Percentiles rank a stretch among this genome's conserved stretches.
These are phyloP conservation scores for Girardinichthys multiradiatus DNA, from an alignment of 2,113 vertebrate genomes.

Conservation along the genomic window DNA sequence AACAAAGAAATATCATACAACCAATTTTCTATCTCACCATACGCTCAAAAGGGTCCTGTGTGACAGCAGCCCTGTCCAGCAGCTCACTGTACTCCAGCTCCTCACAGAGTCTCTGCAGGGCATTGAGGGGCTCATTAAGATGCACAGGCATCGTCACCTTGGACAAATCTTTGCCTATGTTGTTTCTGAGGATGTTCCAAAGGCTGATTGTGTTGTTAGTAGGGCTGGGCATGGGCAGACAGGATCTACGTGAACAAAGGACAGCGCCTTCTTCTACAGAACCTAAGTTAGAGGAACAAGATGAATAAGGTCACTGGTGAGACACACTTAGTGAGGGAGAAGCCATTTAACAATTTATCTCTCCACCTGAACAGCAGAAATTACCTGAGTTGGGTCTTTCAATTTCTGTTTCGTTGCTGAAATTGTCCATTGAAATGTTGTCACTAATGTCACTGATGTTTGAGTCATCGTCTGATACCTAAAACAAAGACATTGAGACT, in stretches of 20 bases:
- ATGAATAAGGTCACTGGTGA: neutral
- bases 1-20: conserved; percentile 6
- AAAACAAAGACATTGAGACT: conserved; percentile 34
- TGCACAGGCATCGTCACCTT: conserved; percentile 98
- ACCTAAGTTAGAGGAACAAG: conserved; percentile 54
- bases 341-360: neutral
- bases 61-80: conserved; percentile 86
- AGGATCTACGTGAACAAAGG: conserved; percentile 78
- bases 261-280: conserved; percentile 73
- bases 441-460: conserved; percentile 97
- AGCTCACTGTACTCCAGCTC: conserved; percentile 98
- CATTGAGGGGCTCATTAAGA: conserved; percentile 95
- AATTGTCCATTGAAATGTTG: conserved; percentile 93
- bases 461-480: conserved; percentile 96
- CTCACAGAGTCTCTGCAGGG: conserved; percentile 94
- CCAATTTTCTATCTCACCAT: conserved; percentile 84
- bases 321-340: neutral
- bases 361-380: neutral
- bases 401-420: conserved; percentile 88
- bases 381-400: conserved; percentile 87
- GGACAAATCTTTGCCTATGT: conserved; percentile 97
- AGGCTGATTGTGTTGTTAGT: conserved; percentile 91
- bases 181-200: conserved; percentile 97
- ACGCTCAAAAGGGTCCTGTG: conserved; percentile 83
- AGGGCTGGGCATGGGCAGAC: conserved; percentile 87